Conservation (phyloP, 2,113 vertebrate genomes). For the Mirza zaza region DNA sequence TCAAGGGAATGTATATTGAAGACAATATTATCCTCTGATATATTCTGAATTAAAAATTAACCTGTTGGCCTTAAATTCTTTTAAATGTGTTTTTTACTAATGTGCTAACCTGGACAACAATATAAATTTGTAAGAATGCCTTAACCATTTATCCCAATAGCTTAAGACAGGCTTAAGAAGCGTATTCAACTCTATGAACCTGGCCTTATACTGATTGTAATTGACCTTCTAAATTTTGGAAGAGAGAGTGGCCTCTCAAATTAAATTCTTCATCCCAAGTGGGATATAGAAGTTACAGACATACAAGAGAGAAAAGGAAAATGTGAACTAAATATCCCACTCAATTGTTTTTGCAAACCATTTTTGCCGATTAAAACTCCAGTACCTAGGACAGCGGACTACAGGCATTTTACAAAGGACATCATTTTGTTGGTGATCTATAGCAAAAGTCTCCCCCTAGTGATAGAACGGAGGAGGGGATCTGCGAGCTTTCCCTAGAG, state of each 20-base stretch:
- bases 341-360: not conserved
- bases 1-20: not conserved
- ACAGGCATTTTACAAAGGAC: not conserved
- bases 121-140: not conserved
- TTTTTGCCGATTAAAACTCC: not conserved
- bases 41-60: not conserved
- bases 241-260: not conserved
- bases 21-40: not conserved
- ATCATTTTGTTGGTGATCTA: not conserved
- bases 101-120: not conserved
- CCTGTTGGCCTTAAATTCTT: not conserved
- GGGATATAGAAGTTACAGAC: not conserved
- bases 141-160: not conserved
- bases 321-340: too few species aligned
- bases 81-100: not conserved
- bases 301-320: not conserved
- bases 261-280: not conserved
- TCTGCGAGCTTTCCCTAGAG: not conserved
- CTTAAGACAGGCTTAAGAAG: not conserved
- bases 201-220: not conserved
- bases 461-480: rapidly evolving
- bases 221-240: not conserved
- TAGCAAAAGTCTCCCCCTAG: not conserved
- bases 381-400: not conserved
- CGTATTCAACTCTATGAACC: not conserved